phyloP scores from a whole-genome alignment of 2,888 invertebrate species.

The Julus scanicus region DNA sequence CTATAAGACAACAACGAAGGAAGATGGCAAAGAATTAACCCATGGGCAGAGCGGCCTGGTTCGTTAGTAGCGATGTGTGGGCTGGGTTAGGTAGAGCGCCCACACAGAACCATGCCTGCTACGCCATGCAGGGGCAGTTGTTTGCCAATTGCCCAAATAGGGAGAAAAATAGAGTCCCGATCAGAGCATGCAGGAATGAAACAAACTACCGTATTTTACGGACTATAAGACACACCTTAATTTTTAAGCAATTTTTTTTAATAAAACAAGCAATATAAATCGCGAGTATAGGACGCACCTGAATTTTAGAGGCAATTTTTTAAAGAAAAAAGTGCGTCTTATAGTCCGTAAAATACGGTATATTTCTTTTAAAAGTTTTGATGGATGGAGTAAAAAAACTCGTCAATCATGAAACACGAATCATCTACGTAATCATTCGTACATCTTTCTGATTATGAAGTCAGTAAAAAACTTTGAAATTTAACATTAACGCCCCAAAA shows the following conservation, averaged over 20 bases:
- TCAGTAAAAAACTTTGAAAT: too few species aligned
- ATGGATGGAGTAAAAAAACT: too few species aligned
- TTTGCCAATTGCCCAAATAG: neutral
- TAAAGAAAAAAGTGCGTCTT: too few species aligned
- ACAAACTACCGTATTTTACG: too few species aligned
- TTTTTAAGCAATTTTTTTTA: too few species aligned
- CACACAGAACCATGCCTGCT: constrained; percentile 42
- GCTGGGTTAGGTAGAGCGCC: neutral
- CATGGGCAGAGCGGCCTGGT: constrained; percentile 49
- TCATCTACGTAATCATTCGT: neutral
- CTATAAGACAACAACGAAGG: constrained; percentile 29
- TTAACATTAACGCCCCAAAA: too few species aligned
- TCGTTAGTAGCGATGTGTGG: neutral
- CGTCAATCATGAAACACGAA: neutral
- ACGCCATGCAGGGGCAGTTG: constrained; percentile 23
- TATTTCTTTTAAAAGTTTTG: too few species aligned
- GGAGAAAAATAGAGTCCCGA: neutral
- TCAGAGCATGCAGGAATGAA: neutral
- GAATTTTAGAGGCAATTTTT: too few species aligned
- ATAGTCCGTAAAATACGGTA: too few species aligned
- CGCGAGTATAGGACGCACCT: too few species aligned
- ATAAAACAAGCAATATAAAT: too few species aligned
- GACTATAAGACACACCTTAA: too few species aligned
- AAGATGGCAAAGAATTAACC: constrained; percentile 51
- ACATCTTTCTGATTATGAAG: neutral